phyloP scores from a whole-genome alignment of 2,797 vertebrate species.

The Danio tinwini region DNA sequence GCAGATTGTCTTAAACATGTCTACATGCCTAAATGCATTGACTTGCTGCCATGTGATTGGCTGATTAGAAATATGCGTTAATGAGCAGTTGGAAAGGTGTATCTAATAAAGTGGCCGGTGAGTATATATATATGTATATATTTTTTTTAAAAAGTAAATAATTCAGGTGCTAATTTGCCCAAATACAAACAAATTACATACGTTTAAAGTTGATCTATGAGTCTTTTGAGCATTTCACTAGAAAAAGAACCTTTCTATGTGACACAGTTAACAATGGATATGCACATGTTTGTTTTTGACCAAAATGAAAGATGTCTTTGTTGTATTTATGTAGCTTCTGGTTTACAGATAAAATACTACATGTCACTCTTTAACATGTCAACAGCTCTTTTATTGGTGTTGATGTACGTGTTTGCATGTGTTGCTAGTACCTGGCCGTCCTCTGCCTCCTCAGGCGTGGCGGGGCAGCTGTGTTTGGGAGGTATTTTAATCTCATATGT shows the following conservation, averaged over 20 bases:
- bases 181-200: too few species aligned
- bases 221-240: neutral
- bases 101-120: too few species aligned
- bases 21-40: too few species aligned
- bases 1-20: too few species aligned
- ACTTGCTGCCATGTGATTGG: too few species aligned
- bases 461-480: slow-evolving; percentile 88
- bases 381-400: neutral
- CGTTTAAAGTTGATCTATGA: too few species aligned
- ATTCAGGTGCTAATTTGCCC: too few species aligned
- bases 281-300: neutral
- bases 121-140: too few species aligned
- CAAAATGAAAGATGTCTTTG: neutral
- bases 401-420: neutral
- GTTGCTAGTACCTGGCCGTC: slow-evolving; percentile 85
- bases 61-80: too few species aligned
- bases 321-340: neutral
- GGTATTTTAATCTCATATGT: slow-evolving; percentile 97
- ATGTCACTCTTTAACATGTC: neutral
- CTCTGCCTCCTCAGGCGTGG: slow-evolving; percentile 86
- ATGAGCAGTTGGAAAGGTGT: too few species aligned
- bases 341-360: neutral
- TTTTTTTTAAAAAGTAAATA: too few species aligned
- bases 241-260: neutral
- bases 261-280: neutral